Conservation (phyloP, 1,140 invertebrate species). For the Hetaerina americana region DNA sequence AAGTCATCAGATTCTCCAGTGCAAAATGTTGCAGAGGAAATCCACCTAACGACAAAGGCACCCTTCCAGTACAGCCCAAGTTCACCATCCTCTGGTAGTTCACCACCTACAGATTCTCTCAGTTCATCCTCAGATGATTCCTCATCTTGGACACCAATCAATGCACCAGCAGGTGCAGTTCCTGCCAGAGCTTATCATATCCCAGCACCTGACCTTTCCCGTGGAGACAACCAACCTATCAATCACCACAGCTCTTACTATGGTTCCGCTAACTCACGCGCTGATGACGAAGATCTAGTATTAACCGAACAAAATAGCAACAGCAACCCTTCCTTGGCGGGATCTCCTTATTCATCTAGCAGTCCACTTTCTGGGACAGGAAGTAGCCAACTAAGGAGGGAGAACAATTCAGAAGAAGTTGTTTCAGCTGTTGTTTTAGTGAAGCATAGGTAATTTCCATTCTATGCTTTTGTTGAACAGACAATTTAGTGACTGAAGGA, state of each 20-base stretch:
- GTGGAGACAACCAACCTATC: background rate
- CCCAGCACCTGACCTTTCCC: constrained; percentile 17
- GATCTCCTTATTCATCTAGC: background rate
- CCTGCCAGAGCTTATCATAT: constrained; percentile 19
- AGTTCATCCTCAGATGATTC: background rate
- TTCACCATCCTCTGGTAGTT: background rate
- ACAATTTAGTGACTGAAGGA: background rate
- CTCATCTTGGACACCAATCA: constrained; percentile 19
- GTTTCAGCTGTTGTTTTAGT: constrained; percentile 19
- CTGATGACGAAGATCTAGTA: background rate
- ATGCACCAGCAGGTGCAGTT: constrained; percentile 19
- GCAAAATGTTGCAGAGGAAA: background rate
- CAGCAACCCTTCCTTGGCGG: background rate
- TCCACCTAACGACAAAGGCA: background rate
- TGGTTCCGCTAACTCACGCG: background rate
- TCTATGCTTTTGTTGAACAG: background rate
- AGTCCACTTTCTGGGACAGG: constrained; percentile 3
- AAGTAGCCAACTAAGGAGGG: constrained; percentile 3
- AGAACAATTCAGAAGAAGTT: constrained; percentile 13
- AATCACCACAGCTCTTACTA: background rate
- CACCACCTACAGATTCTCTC: background rate
- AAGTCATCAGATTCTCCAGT: background rate
- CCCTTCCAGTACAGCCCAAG: background rate
- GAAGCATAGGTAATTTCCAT: constrained; percentile 12
- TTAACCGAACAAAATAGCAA: background rate